Conservation (phyloP, 2,113 vertebrate species). For the Oceanodroma tethys region DNA sequence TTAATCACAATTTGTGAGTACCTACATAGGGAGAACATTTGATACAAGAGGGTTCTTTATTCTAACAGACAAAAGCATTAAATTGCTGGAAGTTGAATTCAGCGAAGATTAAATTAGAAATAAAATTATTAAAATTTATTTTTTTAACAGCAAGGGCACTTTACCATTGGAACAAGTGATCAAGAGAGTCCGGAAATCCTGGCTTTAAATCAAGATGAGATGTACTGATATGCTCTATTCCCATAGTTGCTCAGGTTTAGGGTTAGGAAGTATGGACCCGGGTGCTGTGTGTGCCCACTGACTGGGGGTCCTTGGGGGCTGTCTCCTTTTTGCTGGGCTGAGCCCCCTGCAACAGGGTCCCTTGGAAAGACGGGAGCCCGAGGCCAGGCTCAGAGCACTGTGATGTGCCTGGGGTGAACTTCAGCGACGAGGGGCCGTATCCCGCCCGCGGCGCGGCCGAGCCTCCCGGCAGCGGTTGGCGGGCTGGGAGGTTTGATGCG, state of each 20-base stretch:
- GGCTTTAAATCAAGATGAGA: background rate
- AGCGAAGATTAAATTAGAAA: background rate
- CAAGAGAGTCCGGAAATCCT: background rate
- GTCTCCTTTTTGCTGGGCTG: background rate
- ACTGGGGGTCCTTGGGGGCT: background rate
- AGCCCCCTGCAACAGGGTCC: background rate
- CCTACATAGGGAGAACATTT: background rate
- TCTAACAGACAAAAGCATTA: background rate
- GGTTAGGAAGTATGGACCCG: background rate
- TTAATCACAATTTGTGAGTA: conserved; percentile 13
- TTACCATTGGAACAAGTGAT: background rate
- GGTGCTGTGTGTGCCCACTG: background rate
- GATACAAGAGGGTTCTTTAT: conserved; percentile 6
- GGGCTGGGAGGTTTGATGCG: background rate
- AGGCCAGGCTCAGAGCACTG: background rate
- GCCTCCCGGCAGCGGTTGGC: background rate
- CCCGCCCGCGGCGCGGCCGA: background rate
- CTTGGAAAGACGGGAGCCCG: background rate
- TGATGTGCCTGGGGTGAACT: background rate
- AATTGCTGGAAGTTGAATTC: background rate
- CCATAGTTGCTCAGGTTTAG: background rate
- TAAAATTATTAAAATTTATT: background rate
- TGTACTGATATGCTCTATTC: background rate
- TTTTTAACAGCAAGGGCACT: background rate
- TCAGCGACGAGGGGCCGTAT: background rate